These are phyloP conservation scores for Lamellibrachia columna DNA, from an alignment of 2,888 invertebrate genomes.

Conservation along the genomic window DNA sequence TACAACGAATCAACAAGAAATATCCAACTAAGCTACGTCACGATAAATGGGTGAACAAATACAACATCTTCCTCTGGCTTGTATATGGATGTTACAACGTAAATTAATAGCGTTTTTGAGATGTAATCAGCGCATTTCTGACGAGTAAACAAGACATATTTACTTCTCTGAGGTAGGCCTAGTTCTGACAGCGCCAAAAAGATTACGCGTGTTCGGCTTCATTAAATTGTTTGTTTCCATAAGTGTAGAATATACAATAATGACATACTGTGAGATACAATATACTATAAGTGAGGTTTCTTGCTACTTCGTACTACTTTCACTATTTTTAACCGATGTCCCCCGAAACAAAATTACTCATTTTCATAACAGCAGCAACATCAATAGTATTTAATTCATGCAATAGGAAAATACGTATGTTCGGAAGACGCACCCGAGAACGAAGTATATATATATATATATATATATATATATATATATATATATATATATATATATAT, in stretches of 20 bases:
- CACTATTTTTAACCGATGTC: background rate
- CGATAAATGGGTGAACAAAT: background rate
- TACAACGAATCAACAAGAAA: background rate
- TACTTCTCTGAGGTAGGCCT: background rate
- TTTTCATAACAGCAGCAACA: background rate
- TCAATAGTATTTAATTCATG: background rate
- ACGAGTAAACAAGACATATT: background rate
- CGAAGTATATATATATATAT: background rate
- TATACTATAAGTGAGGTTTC: background rate
- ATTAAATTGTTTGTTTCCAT: background rate
- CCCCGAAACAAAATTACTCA: too few species aligned
- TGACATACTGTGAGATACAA: background rate
- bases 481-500: background rate
- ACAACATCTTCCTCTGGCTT: background rate
- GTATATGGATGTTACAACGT: background rate
- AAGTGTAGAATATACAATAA: background rate
- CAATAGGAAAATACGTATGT: background rate
- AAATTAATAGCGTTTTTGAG: background rate
- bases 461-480: background rate
- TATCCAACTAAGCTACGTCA: background rate
- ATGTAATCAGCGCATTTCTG: background rate
- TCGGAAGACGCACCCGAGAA: background rate
- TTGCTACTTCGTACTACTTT: background rate
- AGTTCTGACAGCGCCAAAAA: background rate
- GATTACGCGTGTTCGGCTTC: background rate